Evolutionary conservation across 2,888 invertebrate species (phyloP), one percentile per base, ranked within the genome.

Genomic region (Oxytorus armatus): DNA sequence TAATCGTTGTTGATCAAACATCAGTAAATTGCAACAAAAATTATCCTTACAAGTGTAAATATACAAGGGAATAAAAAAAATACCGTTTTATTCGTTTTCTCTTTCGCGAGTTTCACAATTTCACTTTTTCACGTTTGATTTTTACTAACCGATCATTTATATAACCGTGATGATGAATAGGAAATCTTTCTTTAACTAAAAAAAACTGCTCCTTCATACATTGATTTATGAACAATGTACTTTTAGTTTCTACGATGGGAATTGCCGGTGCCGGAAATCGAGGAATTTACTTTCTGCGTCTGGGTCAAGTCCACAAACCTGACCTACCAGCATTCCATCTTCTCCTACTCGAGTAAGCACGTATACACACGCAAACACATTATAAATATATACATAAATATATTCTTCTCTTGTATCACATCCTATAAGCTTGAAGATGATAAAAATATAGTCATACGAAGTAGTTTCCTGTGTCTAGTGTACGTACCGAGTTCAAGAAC

Each of bases 311-410:
- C 93, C 78, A 86, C 86, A 74, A 93, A 94, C 85, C 87, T 93
- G 23, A 93, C 93, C 1, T 88, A 92, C 82, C 88, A 92, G 2
- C 94, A 94, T 86, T 93, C 94, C 4, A 88, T 94, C 78, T 91
- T 94, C 79, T 94, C 94, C 0, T 94, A 94, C 86, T 94, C 94
- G 61, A 92, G 94, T 94, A 90, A 93, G 93, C 92, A 87, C 18
- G n/a, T 1, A 8, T 25, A 61, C 23, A 47, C 36, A 39, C 16
- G 11, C 16, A 25, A 11, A 49, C 47, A 18, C 47, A 65, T 33
- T 47, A 65, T 0, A 23, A n/a, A 51, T 8, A 29, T 25, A 23
- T 61, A 61, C 8, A 23, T 14, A 7, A 25, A 14, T 25, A 14
- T 18, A 23, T 11, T 5, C 23, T n/a, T 29, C 8, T 10, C 5